phyloP scores from a whole-genome alignment of 2,888 invertebrate species.

The Drosophila eohydei region DNA sequence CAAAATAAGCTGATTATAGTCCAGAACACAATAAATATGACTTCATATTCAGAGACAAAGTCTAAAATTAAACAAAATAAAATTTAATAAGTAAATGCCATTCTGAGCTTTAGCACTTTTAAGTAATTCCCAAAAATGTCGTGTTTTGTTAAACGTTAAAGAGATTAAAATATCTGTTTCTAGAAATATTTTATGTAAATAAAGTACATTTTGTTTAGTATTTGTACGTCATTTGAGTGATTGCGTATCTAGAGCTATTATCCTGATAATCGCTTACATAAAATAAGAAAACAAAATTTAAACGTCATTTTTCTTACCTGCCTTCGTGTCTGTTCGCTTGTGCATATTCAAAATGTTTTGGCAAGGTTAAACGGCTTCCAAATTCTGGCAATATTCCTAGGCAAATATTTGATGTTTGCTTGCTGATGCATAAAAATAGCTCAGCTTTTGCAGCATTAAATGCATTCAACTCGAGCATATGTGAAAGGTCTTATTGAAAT shows the following conservation, averaged over 20 bases:
- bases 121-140: too few relatives aligned
- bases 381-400: slow-evolving; percentile 22
- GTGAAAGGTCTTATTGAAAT: slow-evolving; percentile 9
- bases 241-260: background rate
- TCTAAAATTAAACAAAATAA: background rate
- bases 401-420: slow-evolving; percentile 53
- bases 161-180: background rate
- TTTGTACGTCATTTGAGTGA: background rate
- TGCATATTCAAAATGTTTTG: background rate
- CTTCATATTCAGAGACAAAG: background rate
- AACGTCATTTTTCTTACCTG: background rate
- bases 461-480: slow-evolving; percentile 16
- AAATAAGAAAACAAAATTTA: background rate
- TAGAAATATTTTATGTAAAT: background rate
- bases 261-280: background rate
- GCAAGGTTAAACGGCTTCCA: slow-evolving; percentile 23
- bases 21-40: background rate
- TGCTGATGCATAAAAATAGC: slow-evolving; percentile 33
- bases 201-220: background rate
- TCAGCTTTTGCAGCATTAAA: slow-evolving; percentile 9
- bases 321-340: too few relatives aligned
- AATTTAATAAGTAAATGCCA: background rate
- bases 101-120: background rate
- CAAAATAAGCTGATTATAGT: background rate
- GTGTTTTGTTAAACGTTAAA: background rate